Base-by-base conservation (phyloP, 2,113 vertebrate species). In the Chroicocephalus ridibundus region DNA sequence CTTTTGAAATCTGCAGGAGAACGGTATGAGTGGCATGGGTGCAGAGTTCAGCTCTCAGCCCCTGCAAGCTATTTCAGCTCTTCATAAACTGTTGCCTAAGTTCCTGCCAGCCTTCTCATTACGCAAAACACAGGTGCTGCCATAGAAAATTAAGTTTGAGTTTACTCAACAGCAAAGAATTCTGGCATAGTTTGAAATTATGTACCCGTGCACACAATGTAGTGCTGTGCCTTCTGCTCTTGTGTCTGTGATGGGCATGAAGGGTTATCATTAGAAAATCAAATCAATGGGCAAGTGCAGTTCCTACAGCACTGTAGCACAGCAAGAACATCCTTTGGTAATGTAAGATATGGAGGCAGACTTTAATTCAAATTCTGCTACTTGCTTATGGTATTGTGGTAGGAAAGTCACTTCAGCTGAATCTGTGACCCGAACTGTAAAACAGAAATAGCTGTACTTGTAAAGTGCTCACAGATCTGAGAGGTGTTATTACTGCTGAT, bases 1-100 rank as follows among this genome's bases (percentile, higher is more conserved):
- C 25, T 60, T 94, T 70, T 40, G 64, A 74, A 82, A 42, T 49
- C 36, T 15, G 3, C 38, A 25, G 15, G 60, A 66, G 55, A 75
- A 52, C 1, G 0, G 5, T 51, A 20, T 3, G 2, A 31, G 40
- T 64, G 26, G 29, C 6, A 1, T 38, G 44, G 26, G 15, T 46
- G 38, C 31, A 70, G 46, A 89, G 27, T 62, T 86, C 60, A 54
- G 13, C 32, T 61, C 51, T 89, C 29, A 29, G 42, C 27, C 29
- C 36, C 38, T 47, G 11, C 3, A 5, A 65, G 22, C 29, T 69
- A 10, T n/a, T 81, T 83, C 51, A 70, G 0, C 21, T 24, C 21
- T 36, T 86, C 0, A 0, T 54, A 62, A 91, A 34, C 25, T 21
- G 10, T 64, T 82, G 15, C 15, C 61, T 57, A 8, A 57, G 32